Evolutionary conservation across 2,797 vertebrate genomes (phyloP), one percentile per base, ranked within the genome.

Genomic region (Esox masquinongy): DNA sequence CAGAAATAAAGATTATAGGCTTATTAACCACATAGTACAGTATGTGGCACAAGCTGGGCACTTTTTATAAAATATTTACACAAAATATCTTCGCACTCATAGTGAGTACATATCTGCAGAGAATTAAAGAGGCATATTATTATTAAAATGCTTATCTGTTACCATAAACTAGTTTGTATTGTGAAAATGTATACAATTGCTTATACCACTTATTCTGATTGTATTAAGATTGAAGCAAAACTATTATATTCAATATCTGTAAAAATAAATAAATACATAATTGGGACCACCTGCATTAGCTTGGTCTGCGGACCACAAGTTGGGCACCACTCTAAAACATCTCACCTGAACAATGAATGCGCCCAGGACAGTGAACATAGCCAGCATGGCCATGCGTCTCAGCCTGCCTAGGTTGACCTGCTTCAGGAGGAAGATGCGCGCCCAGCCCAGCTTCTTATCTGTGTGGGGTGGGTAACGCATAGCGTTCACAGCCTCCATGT

Each of bases 401-500:
- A 93, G 77, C 22, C 74, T 59, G 19, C 77, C 39, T 77, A 91
- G 0, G 36, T 88, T 89, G 31, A 94, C 24, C 61, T 86, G 91
- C 73, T 83, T 86, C 16, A 93, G 83, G 63, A 95, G 61, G 0
- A 95, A 76, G 64, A 93, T 74, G 0, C 88, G 90, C 1, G 88
- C 86, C 94, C 92, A 91, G 70, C 81, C 66, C 59, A 93, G 74
- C 80, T 93, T 94, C 36, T 86, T 81, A 16, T 74, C 74, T 0
- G 89, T 92, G 88, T 89, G 89, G 0, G 96, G 96, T 0, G 96
- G 95, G 85, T 97, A 98, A 3, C 94, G 92, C 79, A 94, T 75
- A 7, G 72, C 91, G 90, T 95, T 95, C 0, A 83, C 0, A 0
- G 64, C 59, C 49, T 98, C 96, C 90, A 95, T 91, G 70, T 70